Evolutionary conservation across 2,113 vertebrate species (phyloP).

Genomic region (Leiothrix lutea): DNA sequence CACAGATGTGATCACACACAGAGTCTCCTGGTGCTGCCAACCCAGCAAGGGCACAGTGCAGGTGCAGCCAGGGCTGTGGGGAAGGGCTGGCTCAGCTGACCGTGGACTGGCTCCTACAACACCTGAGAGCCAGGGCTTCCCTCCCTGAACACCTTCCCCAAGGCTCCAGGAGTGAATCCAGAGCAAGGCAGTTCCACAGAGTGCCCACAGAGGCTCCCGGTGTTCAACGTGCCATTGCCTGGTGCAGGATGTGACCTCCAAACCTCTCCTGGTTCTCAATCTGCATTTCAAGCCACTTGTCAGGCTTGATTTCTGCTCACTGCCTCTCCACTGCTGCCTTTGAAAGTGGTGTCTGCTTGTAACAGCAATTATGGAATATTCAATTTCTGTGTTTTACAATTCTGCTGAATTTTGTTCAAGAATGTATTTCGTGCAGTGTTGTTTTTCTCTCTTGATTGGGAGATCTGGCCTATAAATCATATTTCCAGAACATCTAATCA

Average conservation of each 20-base stretch:
- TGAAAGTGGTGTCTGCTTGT: background rate
- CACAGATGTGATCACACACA: background rate
- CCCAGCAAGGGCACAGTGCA: background rate
- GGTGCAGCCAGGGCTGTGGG: background rate
- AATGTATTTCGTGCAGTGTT: background rate
- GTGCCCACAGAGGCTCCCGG: background rate
- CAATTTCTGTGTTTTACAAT: background rate
- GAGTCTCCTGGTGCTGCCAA: background rate
- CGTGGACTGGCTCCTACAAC: background rate
- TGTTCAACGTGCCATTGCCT: accelerated
- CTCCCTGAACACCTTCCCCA: background rate
- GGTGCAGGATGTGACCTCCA: background rate
- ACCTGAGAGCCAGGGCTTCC: background rate
- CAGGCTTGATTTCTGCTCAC: background rate
- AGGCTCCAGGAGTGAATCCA: background rate
- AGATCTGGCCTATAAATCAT: background rate
- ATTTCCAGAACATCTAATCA: conserved; percentile 35
- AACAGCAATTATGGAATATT: background rate
- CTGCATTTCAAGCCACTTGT: background rate
- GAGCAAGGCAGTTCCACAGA: background rate
- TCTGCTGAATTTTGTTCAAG: background rate
- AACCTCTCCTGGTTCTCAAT: background rate
- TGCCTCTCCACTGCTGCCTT: background rate
- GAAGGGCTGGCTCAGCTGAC: background rate
- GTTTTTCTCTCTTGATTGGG: conserved; percentile 22